These are phyloP conservation scores for Solea solea DNA, from an alignment of 2,113 vertebrate species.

Conservation along the genomic window DNA sequence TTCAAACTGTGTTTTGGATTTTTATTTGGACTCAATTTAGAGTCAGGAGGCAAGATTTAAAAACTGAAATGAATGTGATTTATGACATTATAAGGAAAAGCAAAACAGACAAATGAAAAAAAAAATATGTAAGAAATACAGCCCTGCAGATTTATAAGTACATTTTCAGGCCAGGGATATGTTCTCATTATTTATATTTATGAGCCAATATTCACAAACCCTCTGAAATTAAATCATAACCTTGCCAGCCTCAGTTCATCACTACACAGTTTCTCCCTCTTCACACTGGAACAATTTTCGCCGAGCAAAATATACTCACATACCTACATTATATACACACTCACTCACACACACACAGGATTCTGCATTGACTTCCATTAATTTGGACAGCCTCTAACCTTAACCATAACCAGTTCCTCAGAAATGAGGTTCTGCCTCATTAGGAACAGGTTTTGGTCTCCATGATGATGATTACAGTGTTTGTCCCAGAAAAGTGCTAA, in stretches of 20 bases:
- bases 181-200: constrained; percentile 30
- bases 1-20: too few relatives aligned
- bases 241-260: constrained; percentile 27
- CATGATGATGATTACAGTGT: too few relatives aligned
- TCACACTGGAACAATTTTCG: constrained; percentile 25
- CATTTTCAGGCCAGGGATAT: constrained; percentile 11
- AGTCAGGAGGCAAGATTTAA: too few relatives aligned
- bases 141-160: constrained; percentile 14
- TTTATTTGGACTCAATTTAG: too few relatives aligned
- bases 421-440: too few relatives aligned
- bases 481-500: too few relatives aligned
- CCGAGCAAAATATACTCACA: constrained; percentile 25
- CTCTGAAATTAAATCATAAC: constrained; percentile 37
- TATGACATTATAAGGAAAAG: constrained; percentile 5
- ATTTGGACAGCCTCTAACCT: too few relatives aligned
- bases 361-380: too few relatives aligned
- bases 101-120: constrained; percentile 8
- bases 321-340: neutral
- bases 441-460: too few relatives aligned
- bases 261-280: constrained; percentile 50
- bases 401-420: too few relatives aligned
- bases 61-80: constrained; percentile 10
- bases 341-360: neutral
- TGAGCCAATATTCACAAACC: constrained; percentile 28
- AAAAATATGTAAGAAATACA: constrained; percentile 8